These are phyloP conservation scores for Orthosia incerta DNA, from an alignment of 2,888 invertebrate genomes.

Conservation along the genomic window DNA sequence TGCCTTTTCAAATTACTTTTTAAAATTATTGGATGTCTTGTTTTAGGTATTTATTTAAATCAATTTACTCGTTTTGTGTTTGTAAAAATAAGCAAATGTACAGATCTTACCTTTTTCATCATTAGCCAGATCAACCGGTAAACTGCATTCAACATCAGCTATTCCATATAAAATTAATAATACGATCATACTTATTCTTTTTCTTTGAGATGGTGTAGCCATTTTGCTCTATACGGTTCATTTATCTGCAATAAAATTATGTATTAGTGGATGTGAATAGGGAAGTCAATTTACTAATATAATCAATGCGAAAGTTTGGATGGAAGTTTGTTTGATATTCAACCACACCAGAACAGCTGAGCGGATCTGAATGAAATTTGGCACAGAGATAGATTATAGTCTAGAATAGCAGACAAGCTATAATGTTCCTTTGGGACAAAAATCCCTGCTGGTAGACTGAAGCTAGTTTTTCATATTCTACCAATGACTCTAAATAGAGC, in stretches of 20 bases:
- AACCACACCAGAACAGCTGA: too few species aligned
- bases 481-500: background rate
- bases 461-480: too few species aligned
- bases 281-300: background rate
- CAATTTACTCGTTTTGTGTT: background rate
- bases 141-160: conserved; percentile 86
- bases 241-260: conserved; percentile 82
- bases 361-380: too few species aligned
- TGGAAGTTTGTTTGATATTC: too few species aligned
- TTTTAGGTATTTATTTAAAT: background rate
- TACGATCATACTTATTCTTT: conserved; percentile 81
- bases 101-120: conserved; percentile 85
- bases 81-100: background rate
- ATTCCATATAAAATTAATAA: conserved; percentile 87
- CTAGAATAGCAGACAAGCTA: too few species aligned
- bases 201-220: conserved; percentile 83
- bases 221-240: conserved; percentile 85
- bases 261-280: conserved; percentile 4
- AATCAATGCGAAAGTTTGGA: too few species aligned
- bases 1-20: background rate
- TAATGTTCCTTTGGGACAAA: too few species aligned
- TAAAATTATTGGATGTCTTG: background rate
- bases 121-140: conserved; percentile 85
- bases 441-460: too few species aligned
- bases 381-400: too few species aligned